Percentiles rank a stretch among this genome's conserved stretches.
Conservation (phyloP, 2,797 vertebrate genomes). For the Arnoldichthys spilopterus region DNA sequence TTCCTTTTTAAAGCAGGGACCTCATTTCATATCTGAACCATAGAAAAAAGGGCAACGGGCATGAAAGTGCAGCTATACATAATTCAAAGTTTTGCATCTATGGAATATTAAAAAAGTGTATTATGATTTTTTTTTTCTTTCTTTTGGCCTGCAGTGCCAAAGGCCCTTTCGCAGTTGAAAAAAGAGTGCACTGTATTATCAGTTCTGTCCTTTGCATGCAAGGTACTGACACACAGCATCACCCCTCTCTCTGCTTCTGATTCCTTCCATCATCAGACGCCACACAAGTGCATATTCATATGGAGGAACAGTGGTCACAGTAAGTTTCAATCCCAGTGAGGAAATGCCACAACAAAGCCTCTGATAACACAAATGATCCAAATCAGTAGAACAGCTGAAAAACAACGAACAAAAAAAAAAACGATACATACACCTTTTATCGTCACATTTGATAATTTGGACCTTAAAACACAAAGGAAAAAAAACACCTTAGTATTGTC, state of each 20-base stretch:
- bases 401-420: constrained; percentile 31
- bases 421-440: not conserved
- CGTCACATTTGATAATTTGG: not conserved
- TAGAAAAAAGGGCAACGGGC: constrained; percentile 73
- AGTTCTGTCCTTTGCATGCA: constrained; percentile 48
- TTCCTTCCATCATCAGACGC: constrained; percentile 24
- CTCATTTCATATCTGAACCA: constrained; percentile 64
- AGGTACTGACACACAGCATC: constrained; percentile 41
- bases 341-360: constrained; percentile 24
- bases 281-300: constrained; percentile 49
- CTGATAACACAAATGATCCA: constrained; percentile 6
- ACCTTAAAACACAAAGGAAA: not conserved
- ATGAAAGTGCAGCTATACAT: constrained; percentile 72
- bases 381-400: constrained; percentile 26
- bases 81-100: constrained; percentile 60
- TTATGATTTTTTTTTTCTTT: constrained; percentile 9
- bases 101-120: constrained; percentile 63
- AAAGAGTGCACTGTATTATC: constrained; percentile 43
- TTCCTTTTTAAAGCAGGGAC: constrained; percentile 54
- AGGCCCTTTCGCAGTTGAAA: constrained; percentile 44
- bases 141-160: constrained; percentile 44
- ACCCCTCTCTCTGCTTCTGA: constrained; percentile 13
- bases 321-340: constrained; percentile 30
- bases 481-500: not conserved
- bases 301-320: constrained; percentile 46